A percentile compares a stretch with the other conserved stretches of the same genome.
Conservation (phyloP, 2,113 vertebrate species). For the Pitta sordida region DNA sequence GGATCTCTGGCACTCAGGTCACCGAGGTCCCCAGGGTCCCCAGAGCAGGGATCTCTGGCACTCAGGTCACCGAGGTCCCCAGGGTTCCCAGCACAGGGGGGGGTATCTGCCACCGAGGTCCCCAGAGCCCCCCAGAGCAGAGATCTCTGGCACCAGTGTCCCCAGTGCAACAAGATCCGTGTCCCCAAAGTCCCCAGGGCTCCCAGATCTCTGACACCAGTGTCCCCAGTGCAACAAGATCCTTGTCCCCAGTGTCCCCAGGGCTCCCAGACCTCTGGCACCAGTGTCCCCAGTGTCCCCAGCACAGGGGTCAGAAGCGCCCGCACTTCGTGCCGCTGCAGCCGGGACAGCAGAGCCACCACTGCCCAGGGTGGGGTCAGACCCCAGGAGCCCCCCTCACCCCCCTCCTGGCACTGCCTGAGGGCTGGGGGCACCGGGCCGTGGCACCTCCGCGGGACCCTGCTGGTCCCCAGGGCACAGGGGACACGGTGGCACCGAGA, state of each 20-base stretch:
- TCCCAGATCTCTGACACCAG: background rate
- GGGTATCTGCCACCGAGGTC: too few relatives aligned
- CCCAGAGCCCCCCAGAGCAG: background rate
- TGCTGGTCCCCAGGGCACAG: accelerated
- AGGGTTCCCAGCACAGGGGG: background rate
- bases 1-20: background rate
- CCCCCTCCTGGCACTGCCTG: background rate
- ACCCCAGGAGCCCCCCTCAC: background rate
- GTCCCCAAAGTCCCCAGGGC: background rate
- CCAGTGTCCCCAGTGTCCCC: background rate
- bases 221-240: background rate
- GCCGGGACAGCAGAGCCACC: background rate
- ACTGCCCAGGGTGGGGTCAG: background rate
- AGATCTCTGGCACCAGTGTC: background rate
- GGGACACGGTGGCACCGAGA: background rate
- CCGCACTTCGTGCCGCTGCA: background rate
- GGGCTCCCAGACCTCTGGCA: background rate
- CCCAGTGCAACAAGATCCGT: too few relatives aligned
- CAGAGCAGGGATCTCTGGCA: background rate
- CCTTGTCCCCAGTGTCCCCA: too few relatives aligned
- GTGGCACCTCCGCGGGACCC: accelerated
- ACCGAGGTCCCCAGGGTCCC: background rate
- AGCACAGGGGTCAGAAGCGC: background rate
- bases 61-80: background rate
- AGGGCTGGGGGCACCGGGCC: background rate